A percentile compares a stretch with the other conserved stretches of the same genome.
Conservation (phyloP, 1,140 invertebrate species). For the Pachypeltis micranthus region DNA sequence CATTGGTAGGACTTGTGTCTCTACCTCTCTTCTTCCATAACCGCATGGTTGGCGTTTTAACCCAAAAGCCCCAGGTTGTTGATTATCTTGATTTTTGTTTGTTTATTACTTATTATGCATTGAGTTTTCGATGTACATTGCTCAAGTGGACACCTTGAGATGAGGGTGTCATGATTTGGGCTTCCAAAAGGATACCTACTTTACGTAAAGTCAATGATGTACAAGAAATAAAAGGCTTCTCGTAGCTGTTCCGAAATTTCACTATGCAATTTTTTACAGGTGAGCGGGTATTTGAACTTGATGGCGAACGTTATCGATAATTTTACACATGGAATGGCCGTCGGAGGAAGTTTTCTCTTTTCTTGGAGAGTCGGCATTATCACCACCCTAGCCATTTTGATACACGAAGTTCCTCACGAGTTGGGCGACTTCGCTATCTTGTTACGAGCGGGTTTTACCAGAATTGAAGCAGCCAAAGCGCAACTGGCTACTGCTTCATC, state of each 20-base stretch:
- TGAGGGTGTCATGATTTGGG: too few relatives aligned
- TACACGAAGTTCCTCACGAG: conserved; percentile 92
- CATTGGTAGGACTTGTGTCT: too few relatives aligned
- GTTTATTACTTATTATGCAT: too few relatives aligned
- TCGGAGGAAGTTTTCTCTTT: conserved; percentile 89
- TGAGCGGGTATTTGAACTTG: conserved; percentile 86
- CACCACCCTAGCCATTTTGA: conserved; percentile 84
- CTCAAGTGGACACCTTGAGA: too few relatives aligned
- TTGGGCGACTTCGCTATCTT: conserved; percentile 95
- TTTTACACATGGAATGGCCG: conserved; percentile 91
- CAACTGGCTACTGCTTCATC: conserved; percentile 79
- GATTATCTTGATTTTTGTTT: too few relatives aligned
- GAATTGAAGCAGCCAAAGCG: conserved; percentile 86
- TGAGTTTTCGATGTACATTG: too few relatives aligned
- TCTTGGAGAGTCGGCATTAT: conserved; percentile 74
- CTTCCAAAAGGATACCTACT: too few relatives aligned
- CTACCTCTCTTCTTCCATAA: too few relatives aligned
- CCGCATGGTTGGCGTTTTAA: too few relatives aligned
- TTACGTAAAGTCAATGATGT: too few relatives aligned
- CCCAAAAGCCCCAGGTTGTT: too few relatives aligned
- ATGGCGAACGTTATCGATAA: conserved; percentile 94
- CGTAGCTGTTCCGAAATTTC: background rate
- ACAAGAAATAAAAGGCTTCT: too few relatives aligned
- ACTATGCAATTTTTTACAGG: conserved; percentile 36
- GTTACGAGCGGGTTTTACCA: conserved; percentile 79